phyloP scores from a whole-genome alignment of 2,113 vertebrate genomes.

The Gnathonemus longibarbis region DNA sequence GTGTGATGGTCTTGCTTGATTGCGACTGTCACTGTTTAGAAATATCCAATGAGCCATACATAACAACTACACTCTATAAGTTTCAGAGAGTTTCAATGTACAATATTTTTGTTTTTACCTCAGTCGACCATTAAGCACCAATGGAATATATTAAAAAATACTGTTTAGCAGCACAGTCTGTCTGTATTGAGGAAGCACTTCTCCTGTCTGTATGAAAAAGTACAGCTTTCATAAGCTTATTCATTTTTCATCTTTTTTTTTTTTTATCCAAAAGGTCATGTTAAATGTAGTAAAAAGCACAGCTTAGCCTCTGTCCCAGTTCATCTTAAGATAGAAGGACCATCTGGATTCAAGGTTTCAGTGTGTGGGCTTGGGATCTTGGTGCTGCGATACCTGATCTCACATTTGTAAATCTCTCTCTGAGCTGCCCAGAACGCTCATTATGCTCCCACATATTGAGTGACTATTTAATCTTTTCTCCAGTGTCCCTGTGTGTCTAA shows the following conservation, averaged over 20 bases:
- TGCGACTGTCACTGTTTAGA: neutral
- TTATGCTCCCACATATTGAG: neutral
- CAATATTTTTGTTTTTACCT: neutral
- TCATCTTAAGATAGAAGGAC: neutral
- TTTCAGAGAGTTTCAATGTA: neutral
- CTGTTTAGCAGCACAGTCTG: neutral
- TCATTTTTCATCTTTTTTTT: neutral
- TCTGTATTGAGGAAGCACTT: neutral
- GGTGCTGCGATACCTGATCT: neutral
- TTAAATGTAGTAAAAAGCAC: neutral
- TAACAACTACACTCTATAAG: neutral
- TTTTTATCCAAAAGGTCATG: neutral
- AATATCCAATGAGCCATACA: neutral
- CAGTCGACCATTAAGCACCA: neutral
- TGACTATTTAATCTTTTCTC: neutral
- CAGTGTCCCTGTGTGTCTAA: neutral
- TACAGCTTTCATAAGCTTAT: neutral
- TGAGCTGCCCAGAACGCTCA: neutral
- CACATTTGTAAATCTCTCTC: neutral
- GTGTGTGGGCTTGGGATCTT: neutral
- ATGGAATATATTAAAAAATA: neutral
- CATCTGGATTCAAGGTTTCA: constrained; percentile 15
- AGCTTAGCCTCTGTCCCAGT: neutral
- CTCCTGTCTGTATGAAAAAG: neutral
- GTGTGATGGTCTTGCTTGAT: neutral